phyloP scores from a whole-genome alignment of 2,797 vertebrate species.

The Anguilla obscura region DNA sequence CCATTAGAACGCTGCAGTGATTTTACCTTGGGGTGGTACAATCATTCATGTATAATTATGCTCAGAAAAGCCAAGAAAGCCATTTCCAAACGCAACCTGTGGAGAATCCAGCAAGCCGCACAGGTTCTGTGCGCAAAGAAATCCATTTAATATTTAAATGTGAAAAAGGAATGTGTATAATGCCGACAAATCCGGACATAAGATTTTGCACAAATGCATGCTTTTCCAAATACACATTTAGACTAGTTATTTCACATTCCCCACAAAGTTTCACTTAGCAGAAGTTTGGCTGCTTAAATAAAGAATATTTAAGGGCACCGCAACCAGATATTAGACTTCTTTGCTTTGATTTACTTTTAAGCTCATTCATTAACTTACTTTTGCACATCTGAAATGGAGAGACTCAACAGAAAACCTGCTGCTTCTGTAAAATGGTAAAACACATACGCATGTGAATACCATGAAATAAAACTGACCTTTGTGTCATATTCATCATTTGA shows the following conservation, averaged over 20 bases:
- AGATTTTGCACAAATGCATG: background rate
- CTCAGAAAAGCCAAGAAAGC: background rate
- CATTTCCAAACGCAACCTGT: background rate
- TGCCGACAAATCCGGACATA: background rate
- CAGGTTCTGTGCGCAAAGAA: background rate
- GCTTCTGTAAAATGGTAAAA: background rate
- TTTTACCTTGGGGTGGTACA: background rate
- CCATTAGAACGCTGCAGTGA: background rate
- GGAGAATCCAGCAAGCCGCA: background rate
- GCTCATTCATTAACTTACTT: too few relatives aligned
- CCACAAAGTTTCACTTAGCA: background rate
- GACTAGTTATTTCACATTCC: background rate
- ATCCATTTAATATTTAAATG: background rate
- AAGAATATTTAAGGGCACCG: background rate
- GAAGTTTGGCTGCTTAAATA: background rate
- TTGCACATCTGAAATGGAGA: background rate
- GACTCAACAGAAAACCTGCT: background rate
- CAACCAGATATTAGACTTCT: background rate
- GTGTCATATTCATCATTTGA: background rate
- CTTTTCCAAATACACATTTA: background rate
- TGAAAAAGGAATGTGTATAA: background rate
- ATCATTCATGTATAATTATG: background rate
- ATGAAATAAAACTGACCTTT: background rate
- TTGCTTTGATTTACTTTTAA: too few relatives aligned
- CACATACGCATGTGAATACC: background rate